Evolutionary conservation across 2,113 vertebrate genomes (phyloP).

Genomic region (Pica pica): DNA sequence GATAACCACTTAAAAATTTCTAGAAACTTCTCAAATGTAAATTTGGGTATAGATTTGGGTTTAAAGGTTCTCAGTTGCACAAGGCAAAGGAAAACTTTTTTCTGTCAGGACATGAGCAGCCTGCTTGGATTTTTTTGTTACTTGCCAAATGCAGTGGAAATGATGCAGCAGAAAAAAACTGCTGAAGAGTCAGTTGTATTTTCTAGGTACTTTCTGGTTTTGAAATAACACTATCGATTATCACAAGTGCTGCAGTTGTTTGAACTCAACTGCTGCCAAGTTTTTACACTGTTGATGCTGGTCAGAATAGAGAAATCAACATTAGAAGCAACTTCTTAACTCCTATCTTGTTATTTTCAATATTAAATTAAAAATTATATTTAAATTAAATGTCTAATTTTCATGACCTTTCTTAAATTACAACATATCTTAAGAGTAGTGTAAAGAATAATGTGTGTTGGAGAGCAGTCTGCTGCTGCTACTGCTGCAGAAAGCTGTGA

Average conservation of each 20-base stretch:
- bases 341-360: not conserved
- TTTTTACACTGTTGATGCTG: not conserved
- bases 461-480: not conserved
- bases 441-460: not conserved
- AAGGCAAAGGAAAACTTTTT: not conserved
- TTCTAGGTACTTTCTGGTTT: slow-evolving; percentile 36
- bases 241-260: not conserved
- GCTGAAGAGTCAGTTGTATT: slow-evolving; percentile 17
- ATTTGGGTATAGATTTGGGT: not conserved
- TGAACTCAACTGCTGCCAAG: not conserved
- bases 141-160: slow-evolving; percentile 30
- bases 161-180: slow-evolving; percentile 44
- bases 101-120: not conserved
- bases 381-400: not conserved
- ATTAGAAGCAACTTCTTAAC: not conserved
- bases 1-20: not conserved
- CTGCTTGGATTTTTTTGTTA: not conserved
- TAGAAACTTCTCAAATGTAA: not conserved
- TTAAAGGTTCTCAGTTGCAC: not conserved
- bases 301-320: not conserved
- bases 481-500: not conserved
- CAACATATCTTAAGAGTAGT: not conserved
- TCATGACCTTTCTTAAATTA: not conserved
- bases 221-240: not conserved
- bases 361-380: not conserved